Evolutionary conservation across 2,888 invertebrate genomes (phyloP).

Genomic region (Lepidonotus clava): DNA sequence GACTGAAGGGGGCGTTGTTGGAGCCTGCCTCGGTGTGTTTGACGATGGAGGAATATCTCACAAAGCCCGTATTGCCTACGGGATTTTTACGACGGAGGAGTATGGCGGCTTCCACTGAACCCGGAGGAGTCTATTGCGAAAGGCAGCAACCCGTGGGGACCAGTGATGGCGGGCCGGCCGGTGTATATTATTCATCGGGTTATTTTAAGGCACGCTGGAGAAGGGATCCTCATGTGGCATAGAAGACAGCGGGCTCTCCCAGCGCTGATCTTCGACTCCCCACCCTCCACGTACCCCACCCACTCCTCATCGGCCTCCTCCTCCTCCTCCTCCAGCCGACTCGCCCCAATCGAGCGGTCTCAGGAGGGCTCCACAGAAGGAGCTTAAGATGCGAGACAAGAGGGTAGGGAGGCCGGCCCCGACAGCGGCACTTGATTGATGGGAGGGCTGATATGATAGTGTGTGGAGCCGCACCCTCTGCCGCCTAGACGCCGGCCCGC

Average conservation of each 20-base stretch:
- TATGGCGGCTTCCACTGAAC: no score
- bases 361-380: background rate
- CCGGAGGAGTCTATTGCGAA: no score
- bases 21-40: no score
- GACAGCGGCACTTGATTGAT: slow-evolving; percentile 29
- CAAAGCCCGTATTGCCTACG: no score
- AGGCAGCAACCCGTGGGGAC: no score
- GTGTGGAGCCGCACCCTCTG: background rate
- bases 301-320: background rate
- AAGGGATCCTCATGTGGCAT: background rate
- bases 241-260: background rate
- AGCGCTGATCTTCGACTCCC: background rate
- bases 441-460: slow-evolving; percentile 51
- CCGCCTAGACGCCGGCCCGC: background rate
- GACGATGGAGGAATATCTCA: background rate
- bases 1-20: no score
- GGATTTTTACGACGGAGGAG: no score
- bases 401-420: background rate
- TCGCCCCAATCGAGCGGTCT: slow-evolving; percentile 6
- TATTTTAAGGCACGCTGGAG: background rate
- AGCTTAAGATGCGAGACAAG: slow-evolving; percentile 20
- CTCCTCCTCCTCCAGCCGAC: background rate
- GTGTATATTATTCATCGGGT: background rate
- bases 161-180: background rate
- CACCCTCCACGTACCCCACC: background rate